Base-by-base conservation (phyloP, 2,113 vertebrate genomes). In the Gallinago paraguaiae region DNA sequence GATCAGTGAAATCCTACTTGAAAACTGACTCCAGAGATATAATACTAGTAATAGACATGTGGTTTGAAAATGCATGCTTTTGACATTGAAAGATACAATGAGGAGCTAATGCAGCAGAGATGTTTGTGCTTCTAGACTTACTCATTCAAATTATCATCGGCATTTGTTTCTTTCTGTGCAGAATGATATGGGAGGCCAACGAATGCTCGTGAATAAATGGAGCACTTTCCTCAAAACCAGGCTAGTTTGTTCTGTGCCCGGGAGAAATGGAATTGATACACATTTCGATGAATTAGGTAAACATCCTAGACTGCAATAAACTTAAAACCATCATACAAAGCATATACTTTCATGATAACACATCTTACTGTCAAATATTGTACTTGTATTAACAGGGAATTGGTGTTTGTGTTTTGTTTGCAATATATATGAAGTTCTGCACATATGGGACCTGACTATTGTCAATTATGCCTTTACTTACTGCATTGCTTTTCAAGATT, bases 211-310 rank as follows among this genome's bases (percentile, higher is more conserved):
- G 94, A 99, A 99, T 76, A 99, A 99, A 93, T 99, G 99, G 99
- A 99, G 98, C 82, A 99, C 99, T 25, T 99, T 99, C 95, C 98
- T 99, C 41, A 99, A 99, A 97, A 98, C 99, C 3, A 98, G 99
- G 25, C 98, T 99, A 20, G 97, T 99, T 93, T 99, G 99, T 96
- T 99, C 99, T 28, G 99, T 99, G 75, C 98, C 99, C 1, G 99
- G 99, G 57, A 96, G 95, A 69, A 99, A 99, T 4, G 99, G 99
- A 94, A 99, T 99, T 53, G 98, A 99, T 92, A 99, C 99, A 0
- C 97, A 99, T 96, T 99, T 99, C 97, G 99, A 99, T 95, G 98
- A 99, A 86, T 97, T 99, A 35, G 99, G 99, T 99, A 98, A 97
- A 71, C 88, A 80, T 81, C n/a, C 9, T 69, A 50, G 14, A 17